Conservation (phyloP, 2,888 invertebrate genomes). For the Phaedon cochleariae region DNA sequence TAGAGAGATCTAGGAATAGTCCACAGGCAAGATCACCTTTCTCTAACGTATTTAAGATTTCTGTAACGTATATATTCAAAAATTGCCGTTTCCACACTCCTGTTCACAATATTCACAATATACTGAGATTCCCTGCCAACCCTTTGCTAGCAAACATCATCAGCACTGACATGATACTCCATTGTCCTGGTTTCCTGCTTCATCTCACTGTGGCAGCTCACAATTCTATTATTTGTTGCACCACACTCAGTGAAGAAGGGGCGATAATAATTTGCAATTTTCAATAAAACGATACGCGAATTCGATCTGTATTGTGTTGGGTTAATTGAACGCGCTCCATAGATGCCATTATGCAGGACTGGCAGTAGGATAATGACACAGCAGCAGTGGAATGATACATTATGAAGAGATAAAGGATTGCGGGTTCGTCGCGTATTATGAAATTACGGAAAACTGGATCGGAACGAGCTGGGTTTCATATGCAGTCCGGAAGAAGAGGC, state of each 20-base stretch:
- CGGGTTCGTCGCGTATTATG: constrained; percentile 23
- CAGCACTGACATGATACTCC: background rate
- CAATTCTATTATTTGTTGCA: background rate
- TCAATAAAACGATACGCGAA: constrained; percentile 32
- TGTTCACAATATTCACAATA: no score
- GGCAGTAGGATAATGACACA: background rate
- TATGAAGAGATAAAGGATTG: constrained; percentile 34
- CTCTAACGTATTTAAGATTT: no score
- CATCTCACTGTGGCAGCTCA: background rate
- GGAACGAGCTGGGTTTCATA: background rate
- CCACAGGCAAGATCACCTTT: no score
- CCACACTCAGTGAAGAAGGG: constrained; percentile 7
- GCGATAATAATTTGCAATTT: constrained; percentile 34
- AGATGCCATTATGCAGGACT: constrained; percentile 8
- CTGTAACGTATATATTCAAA: no score
- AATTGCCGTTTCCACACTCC: no score
- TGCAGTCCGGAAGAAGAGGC: background rate
- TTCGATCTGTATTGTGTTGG: constrained; percentile 34
- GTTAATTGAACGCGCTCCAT: constrained; percentile 29
- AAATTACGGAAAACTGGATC: constrained; percentile 25
- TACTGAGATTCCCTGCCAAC: no score
- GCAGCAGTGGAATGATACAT: constrained; percentile 29
- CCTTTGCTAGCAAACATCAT: no score
- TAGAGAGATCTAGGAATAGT: no score
- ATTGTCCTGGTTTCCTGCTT: no score